Evolutionary conservation across 2,797 vertebrate genomes (phyloP).

Genomic region (Cynodonichthys magdalenae): DNA sequence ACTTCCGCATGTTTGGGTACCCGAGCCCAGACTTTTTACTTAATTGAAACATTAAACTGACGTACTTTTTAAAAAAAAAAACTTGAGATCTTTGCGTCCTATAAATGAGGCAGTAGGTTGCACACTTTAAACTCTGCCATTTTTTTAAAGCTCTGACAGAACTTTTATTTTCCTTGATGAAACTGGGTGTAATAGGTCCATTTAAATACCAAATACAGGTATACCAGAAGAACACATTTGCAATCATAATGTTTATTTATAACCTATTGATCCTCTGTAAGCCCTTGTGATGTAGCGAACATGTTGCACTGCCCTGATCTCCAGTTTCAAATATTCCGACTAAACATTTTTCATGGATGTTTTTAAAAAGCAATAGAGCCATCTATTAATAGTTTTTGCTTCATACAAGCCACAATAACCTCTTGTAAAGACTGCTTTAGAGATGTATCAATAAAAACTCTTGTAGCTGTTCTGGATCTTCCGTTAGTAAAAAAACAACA

Average conservation of each 20-base stretch:
- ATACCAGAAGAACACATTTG: constrained; percentile 1
- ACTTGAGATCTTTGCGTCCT: constrained; percentile 7
- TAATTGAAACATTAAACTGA: constrained; percentile 70
- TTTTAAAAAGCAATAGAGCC: constrained; percentile 11
- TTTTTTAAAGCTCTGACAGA: constrained; percentile 8
- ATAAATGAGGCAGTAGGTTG: constrained; percentile 11
- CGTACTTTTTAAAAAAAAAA: constrained; percentile 9
- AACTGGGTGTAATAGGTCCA: not conserved
- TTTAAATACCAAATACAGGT: constrained; percentile 3
- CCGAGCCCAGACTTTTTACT: constrained; percentile 90
- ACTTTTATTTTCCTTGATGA: not conserved
- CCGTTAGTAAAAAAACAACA: constrained; percentile 1
- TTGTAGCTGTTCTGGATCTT: constrained; percentile 1
- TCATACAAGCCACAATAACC: not conserved
- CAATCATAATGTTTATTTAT: constrained; percentile 21
- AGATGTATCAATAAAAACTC: not conserved
- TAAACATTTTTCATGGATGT: constrained; percentile 17
- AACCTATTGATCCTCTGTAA: constrained; percentile 14
- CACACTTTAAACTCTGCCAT: constrained; percentile 2
- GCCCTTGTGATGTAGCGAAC: constrained; percentile 47
- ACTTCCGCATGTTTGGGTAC: constrained; percentile 95
- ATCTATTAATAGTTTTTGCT: constrained; percentile 2
- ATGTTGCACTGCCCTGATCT: constrained; percentile 39
- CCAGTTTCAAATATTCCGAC: not conserved
- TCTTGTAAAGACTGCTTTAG: not conserved